These are phyloP conservation scores for Chrysomallon squamiferum DNA, from an alignment of 1,140 invertebrate genomes.

Conservation along the genomic window DNA sequence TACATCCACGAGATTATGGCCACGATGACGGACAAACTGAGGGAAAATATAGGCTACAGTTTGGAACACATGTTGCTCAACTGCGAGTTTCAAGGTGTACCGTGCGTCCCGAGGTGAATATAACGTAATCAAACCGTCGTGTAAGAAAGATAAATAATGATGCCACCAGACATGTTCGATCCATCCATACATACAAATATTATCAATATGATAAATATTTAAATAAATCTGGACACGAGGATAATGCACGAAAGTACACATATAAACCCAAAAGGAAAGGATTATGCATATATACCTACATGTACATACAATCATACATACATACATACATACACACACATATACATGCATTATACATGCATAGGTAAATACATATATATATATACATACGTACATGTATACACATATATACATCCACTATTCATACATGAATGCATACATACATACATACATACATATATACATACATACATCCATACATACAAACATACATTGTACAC, in stretches of 20 bases:
- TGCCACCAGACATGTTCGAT: not conserved
- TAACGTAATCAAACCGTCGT: too few relatives aligned
- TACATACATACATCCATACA: too few relatives aligned
- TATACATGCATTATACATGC: not conserved
- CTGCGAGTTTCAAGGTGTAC: not conserved
- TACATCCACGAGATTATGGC: not conserved
- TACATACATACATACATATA: too few relatives aligned
- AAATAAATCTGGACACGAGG: too few relatives aligned
- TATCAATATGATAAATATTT: conserved; percentile 1
- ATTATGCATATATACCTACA: conserved; percentile 11
- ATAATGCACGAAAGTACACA: too few relatives aligned
- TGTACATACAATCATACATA: conserved; percentile 7
- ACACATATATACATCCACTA: too few relatives aligned
- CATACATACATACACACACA: too few relatives aligned
- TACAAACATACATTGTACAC: too few relatives aligned
- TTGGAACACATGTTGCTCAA: not conserved
- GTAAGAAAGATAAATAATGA: too few relatives aligned
- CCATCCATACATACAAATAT: conserved; percentile 12
- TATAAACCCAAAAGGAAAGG: conserved; percentile 4
- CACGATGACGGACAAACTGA: not conserved
- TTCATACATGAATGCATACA: too few relatives aligned
- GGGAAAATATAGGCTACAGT: not conserved
- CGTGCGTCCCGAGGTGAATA: not conserved
- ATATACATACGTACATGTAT: not conserved
- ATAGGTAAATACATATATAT: not conserved